phyloP scores from a whole-genome alignment of 1,140 invertebrate genomes.

The Micrasema longulum region DNA sequence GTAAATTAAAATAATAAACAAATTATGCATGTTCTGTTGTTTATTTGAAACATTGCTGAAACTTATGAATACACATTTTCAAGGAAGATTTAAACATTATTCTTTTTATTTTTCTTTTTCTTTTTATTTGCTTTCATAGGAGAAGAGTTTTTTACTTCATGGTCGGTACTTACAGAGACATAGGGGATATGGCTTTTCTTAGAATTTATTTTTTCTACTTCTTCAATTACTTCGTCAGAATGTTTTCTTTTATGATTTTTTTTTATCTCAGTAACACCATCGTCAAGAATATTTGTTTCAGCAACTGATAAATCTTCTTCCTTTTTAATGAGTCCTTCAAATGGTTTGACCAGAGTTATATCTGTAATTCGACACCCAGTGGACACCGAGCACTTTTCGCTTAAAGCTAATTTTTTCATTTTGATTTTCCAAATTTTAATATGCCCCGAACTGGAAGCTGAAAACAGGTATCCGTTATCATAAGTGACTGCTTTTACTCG shows the following conservation, averaged over 20 bases:
- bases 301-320: constrained; percentile 56
- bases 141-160: constrained; percentile 14
- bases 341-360: constrained; percentile 64
- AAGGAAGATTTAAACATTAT: constrained; percentile 13
- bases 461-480: constrained; percentile 68
- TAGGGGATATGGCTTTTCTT: constrained; percentile 37
- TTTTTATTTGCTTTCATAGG: constrained; percentile 22
- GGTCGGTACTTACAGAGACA: constrained; percentile 35
- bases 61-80: no score
- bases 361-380: constrained; percentile 74
- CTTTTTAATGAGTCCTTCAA: constrained; percentile 59
- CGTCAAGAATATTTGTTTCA: constrained; percentile 57
- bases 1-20: no score
- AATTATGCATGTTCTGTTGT: no score
- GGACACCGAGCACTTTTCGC: constrained; percentile 65
- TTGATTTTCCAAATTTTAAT: constrained; percentile 80
- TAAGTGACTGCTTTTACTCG: constrained; percentile 76
- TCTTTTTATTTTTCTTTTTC: constrained; percentile 26
- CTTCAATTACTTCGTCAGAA: constrained; percentile 2
- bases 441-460: constrained; percentile 80
- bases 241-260: constrained; percentile 59
- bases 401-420: constrained; percentile 65
- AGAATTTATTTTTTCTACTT: constrained; percentile 7
- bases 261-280: constrained; percentile 57
- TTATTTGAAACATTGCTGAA: no score